Evolutionary conservation across 2,888 invertebrate species (phyloP).

Genomic region (Brachyptera risi): DNA sequence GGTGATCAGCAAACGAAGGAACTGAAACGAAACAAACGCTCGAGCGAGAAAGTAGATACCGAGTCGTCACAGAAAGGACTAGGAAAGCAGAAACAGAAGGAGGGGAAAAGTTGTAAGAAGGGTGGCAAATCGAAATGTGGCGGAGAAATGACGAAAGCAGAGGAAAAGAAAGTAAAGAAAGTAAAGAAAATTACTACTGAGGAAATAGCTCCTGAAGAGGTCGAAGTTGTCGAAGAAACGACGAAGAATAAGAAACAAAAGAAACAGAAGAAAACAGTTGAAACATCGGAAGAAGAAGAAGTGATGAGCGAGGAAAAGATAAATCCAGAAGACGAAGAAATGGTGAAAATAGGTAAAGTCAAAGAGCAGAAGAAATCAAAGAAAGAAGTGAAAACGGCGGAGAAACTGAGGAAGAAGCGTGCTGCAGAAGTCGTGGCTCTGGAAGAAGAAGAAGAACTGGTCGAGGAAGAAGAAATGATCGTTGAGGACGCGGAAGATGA

Average conservation of each 20-base stretch:
- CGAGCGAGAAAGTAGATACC: not conserved
- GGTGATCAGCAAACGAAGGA: not conserved
- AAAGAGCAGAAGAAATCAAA: not conserved
- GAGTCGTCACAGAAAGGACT: not conserved
- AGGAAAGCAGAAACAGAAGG: not conserved
- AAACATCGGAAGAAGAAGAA: too few species aligned
- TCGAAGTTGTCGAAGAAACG: not conserved
- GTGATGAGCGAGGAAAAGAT: too few species aligned
- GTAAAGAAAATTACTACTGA: not conserved
- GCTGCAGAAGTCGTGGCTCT: not conserved
- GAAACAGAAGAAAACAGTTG: not conserved
- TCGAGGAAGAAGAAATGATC: not conserved
- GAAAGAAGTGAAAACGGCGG: conserved; percentile 15
- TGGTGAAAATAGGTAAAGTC: not conserved
- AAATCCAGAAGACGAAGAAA: not conserved
- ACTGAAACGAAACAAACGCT: not conserved
- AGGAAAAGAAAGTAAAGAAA: not conserved
- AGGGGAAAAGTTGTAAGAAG: too few species aligned
- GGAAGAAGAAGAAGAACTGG: not conserved
- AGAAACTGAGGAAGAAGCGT: not conserved
- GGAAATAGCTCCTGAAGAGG: not conserved
- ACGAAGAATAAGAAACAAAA: not conserved
- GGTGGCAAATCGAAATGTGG: too few species aligned
- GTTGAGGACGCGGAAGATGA: not conserved
- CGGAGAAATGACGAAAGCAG: not conserved